Percentiles rank a stretch among this genome's conserved stretches.
These are phyloP conservation scores for Cenopis cana DNA, from an alignment of 2,888 invertebrate genomes.

Conservation along the genomic window DNA sequence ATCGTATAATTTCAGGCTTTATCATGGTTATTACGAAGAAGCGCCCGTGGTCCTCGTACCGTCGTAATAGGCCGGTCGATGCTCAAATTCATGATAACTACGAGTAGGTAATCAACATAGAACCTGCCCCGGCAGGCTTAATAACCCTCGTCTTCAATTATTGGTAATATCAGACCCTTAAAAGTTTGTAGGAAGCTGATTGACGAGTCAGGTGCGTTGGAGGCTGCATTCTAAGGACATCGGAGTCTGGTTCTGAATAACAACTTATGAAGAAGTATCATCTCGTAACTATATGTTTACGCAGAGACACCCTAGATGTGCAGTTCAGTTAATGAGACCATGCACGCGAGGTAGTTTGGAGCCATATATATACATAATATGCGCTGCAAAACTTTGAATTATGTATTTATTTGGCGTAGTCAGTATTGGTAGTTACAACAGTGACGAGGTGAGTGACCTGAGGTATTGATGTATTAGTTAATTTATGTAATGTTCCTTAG, in stretches of 20 bases:
- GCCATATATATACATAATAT: neutral
- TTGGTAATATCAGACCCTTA: constrained; percentile 81
- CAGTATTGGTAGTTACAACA: too few relatives aligned
- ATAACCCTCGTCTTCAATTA: constrained; percentile 80
- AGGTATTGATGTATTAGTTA: too few relatives aligned
- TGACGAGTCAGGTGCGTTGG: constrained; percentile 61
- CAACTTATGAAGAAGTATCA: constrained; percentile 29
- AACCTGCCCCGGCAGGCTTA: constrained; percentile 76
- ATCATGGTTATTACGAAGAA: constrained; percentile 84
- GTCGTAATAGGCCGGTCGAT: constrained; percentile 76
- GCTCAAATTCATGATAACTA: constrained; percentile 83
- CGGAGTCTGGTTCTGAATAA: constrained; percentile 41
- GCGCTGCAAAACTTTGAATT: neutral
- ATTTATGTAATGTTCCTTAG: too few relatives aligned
- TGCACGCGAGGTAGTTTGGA: neutral
- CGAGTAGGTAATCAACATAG: constrained; percentile 79
- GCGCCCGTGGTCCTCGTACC: constrained; percentile 77
- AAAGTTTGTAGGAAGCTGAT: constrained; percentile 81
- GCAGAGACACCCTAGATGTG: constrained; percentile 12
- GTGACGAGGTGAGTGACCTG: too few relatives aligned
- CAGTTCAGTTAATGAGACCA: constrained; percentile 12
- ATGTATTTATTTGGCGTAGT: too few relatives aligned
- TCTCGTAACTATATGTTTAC: constrained; percentile 24
- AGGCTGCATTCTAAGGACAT: constrained; percentile 61
- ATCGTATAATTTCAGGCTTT: constrained; percentile 83